Evolutionary conservation across 2,888 invertebrate species (phyloP).

Genomic region (Hirtodrosophila alboralis): DNA sequence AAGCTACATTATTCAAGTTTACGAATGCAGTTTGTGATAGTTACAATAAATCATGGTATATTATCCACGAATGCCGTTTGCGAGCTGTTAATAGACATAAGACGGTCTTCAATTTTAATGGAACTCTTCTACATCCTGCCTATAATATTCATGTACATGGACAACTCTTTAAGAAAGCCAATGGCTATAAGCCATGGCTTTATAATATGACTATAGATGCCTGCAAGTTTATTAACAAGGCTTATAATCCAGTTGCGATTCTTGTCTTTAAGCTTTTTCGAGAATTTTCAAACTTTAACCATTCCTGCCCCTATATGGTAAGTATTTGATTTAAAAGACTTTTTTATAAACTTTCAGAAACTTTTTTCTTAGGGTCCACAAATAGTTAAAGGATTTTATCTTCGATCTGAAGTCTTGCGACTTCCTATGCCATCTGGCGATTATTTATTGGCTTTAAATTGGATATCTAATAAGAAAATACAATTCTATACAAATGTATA

Average conservation of each 20-base stretch:
- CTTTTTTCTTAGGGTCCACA: neutral
- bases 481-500: neutral
- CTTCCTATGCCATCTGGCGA: conserved; percentile 33
- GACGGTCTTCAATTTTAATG: conserved; percentile 23
- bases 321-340: neutral
- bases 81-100: conserved; percentile 23
- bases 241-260: conserved; percentile 14
- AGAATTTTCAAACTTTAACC: conserved; percentile 27
- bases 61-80: conserved; percentile 35
- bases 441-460: conserved; percentile 19
- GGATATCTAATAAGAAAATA: neutral
- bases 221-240: conserved; percentile 13
- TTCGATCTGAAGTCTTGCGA: neutral
- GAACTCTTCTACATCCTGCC: conserved; percentile 14
- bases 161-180: conserved; percentile 24
- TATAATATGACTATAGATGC: conserved; percentile 2
- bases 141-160: neutral
- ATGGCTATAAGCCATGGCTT: conserved; percentile 36
- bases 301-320: conserved; percentile 31
- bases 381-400: neutral
- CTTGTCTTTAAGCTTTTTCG: neutral
- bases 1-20: conserved; percentile 32
- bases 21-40: conserved; percentile 42
- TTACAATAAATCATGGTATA: conserved; percentile 43
- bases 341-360: neutral